phyloP scores from a whole-genome alignment of 2,888 invertebrate species.

The Belgica antarctica region DNA sequence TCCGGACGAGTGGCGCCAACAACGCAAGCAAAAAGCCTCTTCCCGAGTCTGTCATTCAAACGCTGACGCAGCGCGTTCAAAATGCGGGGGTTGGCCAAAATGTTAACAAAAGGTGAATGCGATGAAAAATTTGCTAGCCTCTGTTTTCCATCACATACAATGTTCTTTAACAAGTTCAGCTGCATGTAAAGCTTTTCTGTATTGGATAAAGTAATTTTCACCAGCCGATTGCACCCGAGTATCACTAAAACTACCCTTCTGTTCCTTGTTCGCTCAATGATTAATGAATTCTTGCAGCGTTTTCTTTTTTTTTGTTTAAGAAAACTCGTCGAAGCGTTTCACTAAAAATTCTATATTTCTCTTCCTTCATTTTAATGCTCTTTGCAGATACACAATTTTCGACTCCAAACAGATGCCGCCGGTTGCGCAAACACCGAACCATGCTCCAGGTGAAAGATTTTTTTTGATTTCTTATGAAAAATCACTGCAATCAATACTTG shows the following conservation, averaged over 20 bases:
- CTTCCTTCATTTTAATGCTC: neutral
- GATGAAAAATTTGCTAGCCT: neutral
- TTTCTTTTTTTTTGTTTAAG: neutral
- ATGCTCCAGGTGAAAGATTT: too few relatives aligned
- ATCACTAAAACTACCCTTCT: neutral
- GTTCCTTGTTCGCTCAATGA: neutral
- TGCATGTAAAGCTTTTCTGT: too few relatives aligned
- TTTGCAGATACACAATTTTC: conserved; percentile 33
- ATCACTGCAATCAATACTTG: too few relatives aligned
- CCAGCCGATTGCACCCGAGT: neutral
- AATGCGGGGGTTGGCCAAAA: conserved; percentile 50
- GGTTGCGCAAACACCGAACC: conserved; percentile 46
- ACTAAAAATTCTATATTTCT: neutral
- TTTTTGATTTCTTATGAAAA: too few relatives aligned
- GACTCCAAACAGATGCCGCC: conserved; percentile 39
- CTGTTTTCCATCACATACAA: neutral
- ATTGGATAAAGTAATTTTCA: neutral
- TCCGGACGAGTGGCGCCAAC: conserved; percentile 45
- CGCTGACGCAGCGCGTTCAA: conserved; percentile 68
- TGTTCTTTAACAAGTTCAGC: too few relatives aligned
- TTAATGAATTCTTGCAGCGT: neutral
- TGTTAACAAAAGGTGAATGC: conserved; percentile 24
- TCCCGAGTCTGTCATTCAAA: conserved; percentile 69
- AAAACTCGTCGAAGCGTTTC: neutral
- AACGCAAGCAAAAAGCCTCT: conserved; percentile 59